Evolutionary conservation across 2,888 invertebrate species (phyloP).

Genomic region (Stenotaenia linearis): DNA sequence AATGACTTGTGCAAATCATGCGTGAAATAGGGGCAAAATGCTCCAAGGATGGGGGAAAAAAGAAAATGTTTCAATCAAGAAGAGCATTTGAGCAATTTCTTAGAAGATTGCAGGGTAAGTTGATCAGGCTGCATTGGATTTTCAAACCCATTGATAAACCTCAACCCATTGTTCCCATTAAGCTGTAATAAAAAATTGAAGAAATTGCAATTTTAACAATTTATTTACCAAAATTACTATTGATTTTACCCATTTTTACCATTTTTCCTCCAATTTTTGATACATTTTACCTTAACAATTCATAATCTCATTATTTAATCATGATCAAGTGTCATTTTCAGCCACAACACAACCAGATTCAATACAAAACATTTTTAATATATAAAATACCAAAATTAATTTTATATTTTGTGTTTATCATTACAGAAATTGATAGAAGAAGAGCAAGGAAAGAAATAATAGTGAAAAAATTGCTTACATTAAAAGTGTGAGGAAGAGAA

Average conservation of each 20-base stretch:
- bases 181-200: not conserved
- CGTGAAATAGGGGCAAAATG: slow-evolving; percentile 6
- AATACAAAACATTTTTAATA: too few species aligned
- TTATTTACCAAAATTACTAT: too few species aligned
- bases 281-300: too few species aligned
- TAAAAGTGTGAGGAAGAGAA: not conserved
- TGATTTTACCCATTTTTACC: too few species aligned
- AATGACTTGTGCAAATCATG: slow-evolving; percentile 13
- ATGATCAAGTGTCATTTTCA: too few species aligned
- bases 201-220: too few species aligned
- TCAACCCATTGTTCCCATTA: not conserved
- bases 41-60: not conserved
- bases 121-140: not conserved
- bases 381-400: too few species aligned
- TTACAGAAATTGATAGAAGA: not conserved
- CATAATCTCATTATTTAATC: too few species aligned
- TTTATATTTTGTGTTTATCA: too few species aligned
- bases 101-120: not conserved
- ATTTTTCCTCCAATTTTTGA: too few species aligned
- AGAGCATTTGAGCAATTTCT: slow-evolving; percentile 11
- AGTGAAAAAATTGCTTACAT: not conserved
- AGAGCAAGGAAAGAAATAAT: not conserved
- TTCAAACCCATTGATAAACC: not conserved
- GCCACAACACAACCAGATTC: too few species aligned
- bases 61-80: slow-evolving; percentile 15